phyloP scores from a whole-genome alignment of 2,797 vertebrate genomes.

The Xenops minutus region DNA sequence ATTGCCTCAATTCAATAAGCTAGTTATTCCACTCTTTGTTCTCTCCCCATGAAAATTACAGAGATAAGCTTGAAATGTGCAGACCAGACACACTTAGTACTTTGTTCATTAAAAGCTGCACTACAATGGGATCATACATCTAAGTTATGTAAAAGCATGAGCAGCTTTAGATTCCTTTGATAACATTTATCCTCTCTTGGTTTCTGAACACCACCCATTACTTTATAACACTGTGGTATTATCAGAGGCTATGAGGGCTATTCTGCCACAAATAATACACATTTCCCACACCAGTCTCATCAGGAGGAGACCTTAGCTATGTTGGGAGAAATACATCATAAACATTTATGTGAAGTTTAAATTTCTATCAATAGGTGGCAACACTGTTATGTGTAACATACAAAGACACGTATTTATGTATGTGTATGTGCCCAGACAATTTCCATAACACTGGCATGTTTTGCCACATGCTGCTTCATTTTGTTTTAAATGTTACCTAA shows the following conservation, averaged over 20 bases:
- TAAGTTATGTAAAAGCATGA: background rate
- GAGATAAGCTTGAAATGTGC: background rate
- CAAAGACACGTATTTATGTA: fast-evolving
- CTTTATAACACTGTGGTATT: background rate
- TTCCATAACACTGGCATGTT: fast-evolving
- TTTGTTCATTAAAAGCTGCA: background rate
- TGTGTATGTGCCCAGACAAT: background rate
- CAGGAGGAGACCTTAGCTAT: background rate
- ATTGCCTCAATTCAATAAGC: background rate
- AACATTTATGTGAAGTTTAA: background rate
- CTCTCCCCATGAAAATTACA: background rate
- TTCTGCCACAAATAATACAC: background rate
- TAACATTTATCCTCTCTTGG: background rate
- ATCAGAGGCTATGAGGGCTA: background rate
- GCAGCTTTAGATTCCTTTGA: background rate
- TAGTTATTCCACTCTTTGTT: background rate
- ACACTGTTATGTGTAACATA: constrained; percentile 21
- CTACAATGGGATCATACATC: background rate
- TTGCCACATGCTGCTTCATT: background rate
- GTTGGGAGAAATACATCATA: background rate
- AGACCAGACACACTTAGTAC: background rate
- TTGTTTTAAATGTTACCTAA: background rate
- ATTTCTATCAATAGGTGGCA: constrained; percentile 57
- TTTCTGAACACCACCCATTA: background rate
- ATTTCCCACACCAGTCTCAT: background rate